Percentiles rank a stretch among this genome's conserved stretches.
Conservation (phyloP, 2,797 vertebrate species). For the Lutjanus argentimaculatus region DNA sequence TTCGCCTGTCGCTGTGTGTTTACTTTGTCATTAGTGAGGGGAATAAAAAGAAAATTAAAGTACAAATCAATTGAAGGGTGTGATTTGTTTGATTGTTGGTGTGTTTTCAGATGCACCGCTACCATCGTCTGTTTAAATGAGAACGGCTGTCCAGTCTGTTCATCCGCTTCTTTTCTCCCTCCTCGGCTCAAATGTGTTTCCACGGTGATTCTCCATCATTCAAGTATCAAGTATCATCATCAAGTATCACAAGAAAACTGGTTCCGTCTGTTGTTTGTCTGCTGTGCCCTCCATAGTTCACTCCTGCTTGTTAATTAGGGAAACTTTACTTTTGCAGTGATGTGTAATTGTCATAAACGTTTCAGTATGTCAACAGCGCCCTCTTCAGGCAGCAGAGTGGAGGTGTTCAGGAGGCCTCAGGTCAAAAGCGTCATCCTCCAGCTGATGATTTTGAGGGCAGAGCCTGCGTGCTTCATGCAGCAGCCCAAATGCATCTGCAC, state of each 20-base stretch:
- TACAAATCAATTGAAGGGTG: background rate
- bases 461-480: conserved; percentile 18
- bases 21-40: background rate
- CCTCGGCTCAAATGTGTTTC: background rate
- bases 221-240: background rate
- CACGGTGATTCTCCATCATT: background rate
- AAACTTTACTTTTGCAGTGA: background rate
- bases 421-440: background rate
- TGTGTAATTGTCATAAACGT: background rate
- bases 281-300: background rate
- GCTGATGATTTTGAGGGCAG: conserved; percentile 26
- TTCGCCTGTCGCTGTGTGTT: background rate
- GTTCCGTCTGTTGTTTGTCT: conserved; percentile 1
- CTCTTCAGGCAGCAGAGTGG: conserved; percentile 40
- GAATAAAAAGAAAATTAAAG: background rate
- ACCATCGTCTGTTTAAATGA: background rate
- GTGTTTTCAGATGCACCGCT: background rate
- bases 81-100: background rate
- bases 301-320: background rate
- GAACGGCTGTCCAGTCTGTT: background rate
- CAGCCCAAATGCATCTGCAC: background rate
- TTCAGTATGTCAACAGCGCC: conserved; percentile 20
- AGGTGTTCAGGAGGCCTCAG: background rate
- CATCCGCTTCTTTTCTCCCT: background rate
- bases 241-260: background rate